Evolutionary conservation across 2,797 vertebrate species (phyloP).

Genomic region (Ctenopoma kingsleyae): DNA sequence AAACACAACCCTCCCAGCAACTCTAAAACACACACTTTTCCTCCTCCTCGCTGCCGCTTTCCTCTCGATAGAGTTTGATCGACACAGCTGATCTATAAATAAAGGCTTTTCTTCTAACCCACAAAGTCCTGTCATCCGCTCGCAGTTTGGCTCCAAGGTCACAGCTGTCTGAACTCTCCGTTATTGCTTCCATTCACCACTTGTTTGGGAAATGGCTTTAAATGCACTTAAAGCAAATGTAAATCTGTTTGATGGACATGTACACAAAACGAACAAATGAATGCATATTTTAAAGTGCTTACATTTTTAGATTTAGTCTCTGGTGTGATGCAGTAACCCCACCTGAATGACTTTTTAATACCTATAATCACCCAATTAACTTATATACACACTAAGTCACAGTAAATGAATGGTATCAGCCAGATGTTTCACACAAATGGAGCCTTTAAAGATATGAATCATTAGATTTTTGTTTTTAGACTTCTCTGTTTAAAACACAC

Average conservation of each 20-base stretch:
- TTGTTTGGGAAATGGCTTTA: conserved; percentile 38
- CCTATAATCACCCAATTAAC: conserved; percentile 41
- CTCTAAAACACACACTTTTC: conserved; percentile 1
- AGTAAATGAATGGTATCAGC: conserved; percentile 10
- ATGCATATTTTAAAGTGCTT: conserved; percentile 17
- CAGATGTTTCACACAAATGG: conserved; percentile 47
- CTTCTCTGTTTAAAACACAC: conserved; percentile 8
- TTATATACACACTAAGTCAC: neutral
- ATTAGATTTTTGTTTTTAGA: conserved; percentile 31
- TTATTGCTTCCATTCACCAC: conserved; percentile 40
- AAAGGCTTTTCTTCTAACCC: conserved; percentile 87
- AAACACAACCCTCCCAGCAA: conserved; percentile 70
- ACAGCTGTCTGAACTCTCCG: conserved; percentile 81
- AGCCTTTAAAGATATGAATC: conserved; percentile 35
- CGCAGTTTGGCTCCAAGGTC: conserved; percentile 92
- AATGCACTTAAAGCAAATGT: conserved; percentile 54
- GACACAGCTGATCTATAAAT: conserved; percentile 95
- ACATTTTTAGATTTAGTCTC: conserved; percentile 11
- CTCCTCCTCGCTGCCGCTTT: conserved; percentile 28
- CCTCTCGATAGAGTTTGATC: conserved; percentile 88
- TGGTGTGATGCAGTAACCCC: conserved; percentile 19
- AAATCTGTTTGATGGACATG: conserved; percentile 49
- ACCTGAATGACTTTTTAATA: conserved; percentile 31
- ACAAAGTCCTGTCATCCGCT: conserved; percentile 86
- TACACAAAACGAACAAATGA: conserved; percentile 34